Conservation (phyloP, 2,797 vertebrate genomes). For the Echiichthys vipera region DNA sequence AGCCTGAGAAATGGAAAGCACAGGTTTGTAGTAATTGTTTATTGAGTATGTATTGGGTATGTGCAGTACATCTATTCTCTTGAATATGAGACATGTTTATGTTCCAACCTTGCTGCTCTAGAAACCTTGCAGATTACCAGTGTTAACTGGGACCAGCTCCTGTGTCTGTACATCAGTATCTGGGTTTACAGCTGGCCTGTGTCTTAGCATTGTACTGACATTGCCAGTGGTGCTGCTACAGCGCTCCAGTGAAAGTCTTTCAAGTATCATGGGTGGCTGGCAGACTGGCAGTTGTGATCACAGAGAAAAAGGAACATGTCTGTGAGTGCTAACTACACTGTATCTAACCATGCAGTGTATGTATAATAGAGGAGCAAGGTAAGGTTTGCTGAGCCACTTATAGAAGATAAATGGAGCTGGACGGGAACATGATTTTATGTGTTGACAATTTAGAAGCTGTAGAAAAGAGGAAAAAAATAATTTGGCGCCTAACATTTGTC, state of each 20-base stretch:
- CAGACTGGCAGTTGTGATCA: conserved; percentile 62
- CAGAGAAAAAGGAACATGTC: conserved; percentile 63
- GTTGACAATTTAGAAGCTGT: conserved; percentile 55
- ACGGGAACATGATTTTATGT: conserved; percentile 68
- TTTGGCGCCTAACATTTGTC: conserved; percentile 47
- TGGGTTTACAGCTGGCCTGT: conserved; percentile 65
- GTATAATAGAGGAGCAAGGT: conserved; percentile 68
- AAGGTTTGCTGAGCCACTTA: conserved; percentile 69
- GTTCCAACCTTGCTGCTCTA: conserved; percentile 47
- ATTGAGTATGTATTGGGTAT: conserved; percentile 17
- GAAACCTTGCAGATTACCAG: conserved; percentile 60
- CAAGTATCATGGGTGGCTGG: conserved; percentile 73
- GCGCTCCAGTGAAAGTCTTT: conserved; percentile 64
- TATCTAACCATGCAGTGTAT: conserved; percentile 63
- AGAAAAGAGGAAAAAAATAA: conserved; percentile 22
- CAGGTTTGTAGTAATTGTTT: conserved; percentile 34
- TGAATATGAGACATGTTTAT: conserved; percentile 51
- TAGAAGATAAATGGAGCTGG: conserved; percentile 72
- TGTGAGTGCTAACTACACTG: conserved; percentile 64
- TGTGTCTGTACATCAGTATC: conserved; percentile 63
- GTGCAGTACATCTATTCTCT: conserved; percentile 10
- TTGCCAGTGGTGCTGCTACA: conserved; percentile 61
- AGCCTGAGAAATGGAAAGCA: conserved; percentile 20
- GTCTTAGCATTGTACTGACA: conserved; percentile 44
- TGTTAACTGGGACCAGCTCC: conserved; percentile 47